These are phyloP conservation scores for Lepus townsendii DNA, from an alignment of 2,797 vertebrate genomes.

Conservation along the genomic window DNA sequence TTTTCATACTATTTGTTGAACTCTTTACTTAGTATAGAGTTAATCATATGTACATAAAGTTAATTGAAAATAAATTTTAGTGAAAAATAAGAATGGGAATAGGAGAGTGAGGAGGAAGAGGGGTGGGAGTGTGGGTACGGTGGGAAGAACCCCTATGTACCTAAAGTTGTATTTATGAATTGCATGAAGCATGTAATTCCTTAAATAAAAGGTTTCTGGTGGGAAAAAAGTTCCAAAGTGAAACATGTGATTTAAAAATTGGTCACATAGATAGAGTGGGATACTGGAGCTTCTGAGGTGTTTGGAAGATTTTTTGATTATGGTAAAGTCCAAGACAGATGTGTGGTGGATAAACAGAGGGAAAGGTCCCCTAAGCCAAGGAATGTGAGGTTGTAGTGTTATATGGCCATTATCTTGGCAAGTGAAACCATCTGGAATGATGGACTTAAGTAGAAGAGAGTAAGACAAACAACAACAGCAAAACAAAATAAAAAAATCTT, in stretches of 20 bases:
- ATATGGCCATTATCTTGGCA: background rate
- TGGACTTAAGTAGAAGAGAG: background rate
- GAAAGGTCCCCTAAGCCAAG: background rate
- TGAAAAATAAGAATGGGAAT: too few species aligned
- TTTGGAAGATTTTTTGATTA: background rate
- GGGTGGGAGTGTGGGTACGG: too few species aligned
- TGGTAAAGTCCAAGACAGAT: background rate
- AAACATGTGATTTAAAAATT: slow-evolving; percentile 15
- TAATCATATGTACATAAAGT: too few species aligned
- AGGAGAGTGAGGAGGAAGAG: too few species aligned
- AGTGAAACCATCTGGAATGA: background rate
- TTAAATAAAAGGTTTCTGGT: too few species aligned
- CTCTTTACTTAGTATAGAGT: too few species aligned
- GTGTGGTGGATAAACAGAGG: background rate
- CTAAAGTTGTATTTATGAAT: too few species aligned
- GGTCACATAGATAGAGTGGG: background rate
- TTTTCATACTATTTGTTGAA: too few species aligned
- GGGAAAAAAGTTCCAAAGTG: background rate
- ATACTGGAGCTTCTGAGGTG: background rate
- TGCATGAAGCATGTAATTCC: too few species aligned
- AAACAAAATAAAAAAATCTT: background rate
- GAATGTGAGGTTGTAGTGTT: fast-evolving
- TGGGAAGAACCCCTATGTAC: too few species aligned
- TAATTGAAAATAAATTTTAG: too few species aligned
- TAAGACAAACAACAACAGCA: background rate